Evolutionary conservation across 2,113 vertebrate species (phyloP), one percentile per base, ranked within the genome.

Genomic region (Petrocephalus microphthalmus): DNA sequence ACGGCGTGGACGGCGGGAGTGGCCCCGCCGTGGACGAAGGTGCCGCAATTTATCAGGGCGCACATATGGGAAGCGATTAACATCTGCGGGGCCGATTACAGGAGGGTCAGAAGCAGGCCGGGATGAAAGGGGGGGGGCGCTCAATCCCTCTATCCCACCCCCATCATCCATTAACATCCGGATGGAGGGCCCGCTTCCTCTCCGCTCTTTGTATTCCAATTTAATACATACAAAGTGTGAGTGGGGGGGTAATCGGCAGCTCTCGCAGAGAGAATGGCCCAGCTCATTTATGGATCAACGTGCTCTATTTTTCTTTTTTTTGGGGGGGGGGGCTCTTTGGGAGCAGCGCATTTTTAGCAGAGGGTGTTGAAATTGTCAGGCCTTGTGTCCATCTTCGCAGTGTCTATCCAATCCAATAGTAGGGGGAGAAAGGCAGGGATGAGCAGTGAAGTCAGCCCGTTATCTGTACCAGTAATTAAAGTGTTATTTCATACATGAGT

Each of bases 31-130:
- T 95, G 95, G 95, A 96, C 97, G 97, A 98, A 96, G 97, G 97
- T 96, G 96, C 96, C 97, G 95, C 96, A 97, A 99, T 96, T 99
- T 99, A 99, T 99, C 98, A 97, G 97, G 97, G 98, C 97, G 96
- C 95, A 96, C 97, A 97, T 96, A 96, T 97, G 96, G 97, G 96
- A 96, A 97, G 97, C 97, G 97, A 98, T 96, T 97, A 97, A 96
- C 97, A 96, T 96, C 97, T 95, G 96, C 96, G 96, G 29, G 96
- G 96, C 96, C 97, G 97, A 99, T 98, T 98, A 99, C 96, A 96
- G 96, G 95, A 88, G 94, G 97, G 97, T 99, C 96, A 98, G 96
- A 96, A 97, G 96, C 97, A 95, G 97, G 96, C 97, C 95, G 95
- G 97, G 97, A 99, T 98, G 96, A 98, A 95, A 99, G 96, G 95